Evolutionary conservation across 2,888 invertebrate genomes (phyloP).

Genomic region (Acanthosepion lycidas): DNA sequence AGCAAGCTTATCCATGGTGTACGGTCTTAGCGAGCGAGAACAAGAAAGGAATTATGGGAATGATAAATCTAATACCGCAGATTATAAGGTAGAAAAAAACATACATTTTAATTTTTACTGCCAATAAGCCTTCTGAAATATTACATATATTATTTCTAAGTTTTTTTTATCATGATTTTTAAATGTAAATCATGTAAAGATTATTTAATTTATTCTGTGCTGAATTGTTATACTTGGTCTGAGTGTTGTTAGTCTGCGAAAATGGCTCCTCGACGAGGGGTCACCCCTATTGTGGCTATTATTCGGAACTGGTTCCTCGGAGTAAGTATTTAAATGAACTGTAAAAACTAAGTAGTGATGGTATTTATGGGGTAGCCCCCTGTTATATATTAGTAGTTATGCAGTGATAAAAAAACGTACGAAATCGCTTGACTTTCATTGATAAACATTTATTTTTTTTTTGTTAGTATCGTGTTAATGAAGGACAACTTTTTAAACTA

Average conservation of each 20-base stretch:
- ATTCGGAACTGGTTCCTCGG: not conserved
- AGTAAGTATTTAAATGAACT: not conserved
- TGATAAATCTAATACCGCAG: not conserved
- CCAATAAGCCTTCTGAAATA: too few relatives aligned
- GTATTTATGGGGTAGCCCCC: not conserved
- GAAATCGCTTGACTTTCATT: not conserved
- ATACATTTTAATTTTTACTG: not conserved
- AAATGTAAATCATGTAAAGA: too few relatives aligned
- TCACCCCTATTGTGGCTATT: not conserved
- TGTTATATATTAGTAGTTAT: not conserved
- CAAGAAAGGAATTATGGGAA: conserved; percentile 6
- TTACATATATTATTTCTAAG: too few relatives aligned
- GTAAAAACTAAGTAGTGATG: too few relatives aligned
- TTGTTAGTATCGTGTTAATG: not conserved
- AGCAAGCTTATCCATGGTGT: conserved; percentile 60
- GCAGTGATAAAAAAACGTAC: not conserved
- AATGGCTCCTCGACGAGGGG: not conserved
- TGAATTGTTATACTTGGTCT: not conserved
- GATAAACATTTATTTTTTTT: too few relatives aligned
- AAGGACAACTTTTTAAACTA: not conserved
- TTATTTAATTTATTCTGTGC: too few relatives aligned
- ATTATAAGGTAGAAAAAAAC: not conserved
- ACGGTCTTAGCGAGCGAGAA: not conserved
- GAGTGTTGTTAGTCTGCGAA: not conserved
- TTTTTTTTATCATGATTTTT: too few relatives aligned